Base-by-base conservation (phyloP, 2,797 vertebrate genomes). In the Galaxias olidus region DNA sequence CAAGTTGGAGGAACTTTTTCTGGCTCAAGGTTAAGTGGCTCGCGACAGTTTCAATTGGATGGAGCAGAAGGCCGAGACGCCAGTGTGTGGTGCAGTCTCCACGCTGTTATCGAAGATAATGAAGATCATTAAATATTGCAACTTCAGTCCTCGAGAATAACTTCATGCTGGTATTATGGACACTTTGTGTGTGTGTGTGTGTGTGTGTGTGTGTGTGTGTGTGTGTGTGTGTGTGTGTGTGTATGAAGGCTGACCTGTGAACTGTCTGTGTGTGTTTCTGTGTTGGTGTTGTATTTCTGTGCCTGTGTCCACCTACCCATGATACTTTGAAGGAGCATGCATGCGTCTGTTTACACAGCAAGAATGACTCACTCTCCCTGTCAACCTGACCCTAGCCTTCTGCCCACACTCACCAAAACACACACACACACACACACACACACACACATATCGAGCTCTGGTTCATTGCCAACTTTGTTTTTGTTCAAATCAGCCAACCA, bases 321-420 rank as follows among this genome's bases (percentile, higher is more conserved):
- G 44, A 48, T 14, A 15, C 40, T 46, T 40, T 66, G 48, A 17
- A 18, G 47, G 43, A 49, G 60, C 58, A 19, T 58, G 54, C 20
- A 40, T 63, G 57, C 53, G 30, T 59, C 50, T 53, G 40, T 79
- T 59, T 75, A n/a, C n/a, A n/a, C n/a, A n/a, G 65, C 77, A 72
- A 73, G 65, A 9, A 73, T 88, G 86, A 88, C 74, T 89, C 84
- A 86, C 80, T 81, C 66, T 79, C 63, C 65, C 73, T 73, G 44
- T 65, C 76, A 66, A 30, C 49, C 74, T 79, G 77, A 87, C 83
- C 86, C 81, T 74, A 0, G 4, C 15, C 2, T 30, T n/a, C 83
- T 84, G 81, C 87, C 84, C 79, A 89, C 87, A 78, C 84, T 82
- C 73, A 73, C 61, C 76, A 49, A 81, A 67, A 77, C 4, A 70